Evolutionary conservation across 2,113 vertebrate species (phyloP).

Genomic region (Ceyx cyanopectus): DNA sequence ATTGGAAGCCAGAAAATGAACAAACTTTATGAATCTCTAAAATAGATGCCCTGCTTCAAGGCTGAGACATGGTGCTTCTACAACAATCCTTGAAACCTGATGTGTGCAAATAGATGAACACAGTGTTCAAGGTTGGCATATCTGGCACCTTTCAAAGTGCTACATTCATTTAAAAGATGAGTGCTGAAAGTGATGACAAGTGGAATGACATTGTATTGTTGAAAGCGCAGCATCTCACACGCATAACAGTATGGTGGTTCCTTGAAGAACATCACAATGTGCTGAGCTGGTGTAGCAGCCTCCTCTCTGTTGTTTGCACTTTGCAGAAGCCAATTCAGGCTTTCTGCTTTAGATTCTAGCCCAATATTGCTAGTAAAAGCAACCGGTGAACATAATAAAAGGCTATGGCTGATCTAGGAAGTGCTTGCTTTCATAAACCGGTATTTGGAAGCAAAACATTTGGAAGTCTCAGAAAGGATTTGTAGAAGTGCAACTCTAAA

Average conservation of each 20-base stretch:
- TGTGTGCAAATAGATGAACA: neutral
- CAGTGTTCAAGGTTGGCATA: neutral
- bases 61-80: neutral
- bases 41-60: neutral
- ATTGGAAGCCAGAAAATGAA: neutral
- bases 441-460: neutral
- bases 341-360: neutral
- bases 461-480: neutral
- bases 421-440: neutral
- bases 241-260: fast-evolving
- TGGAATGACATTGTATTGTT: neutral
- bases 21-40: neutral
- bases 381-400: neutral
- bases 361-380: neutral
- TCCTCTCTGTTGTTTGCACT: neutral
- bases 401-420: neutral
- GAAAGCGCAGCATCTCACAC: neutral
- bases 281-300: neutral
- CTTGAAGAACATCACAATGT: neutral
- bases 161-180: neutral
- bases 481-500: neutral
- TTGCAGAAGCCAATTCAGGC: neutral
- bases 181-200: neutral
- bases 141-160: neutral
- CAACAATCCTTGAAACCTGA: neutral